Evolutionary conservation across 2,113 vertebrate species (phyloP).

Genomic region (Coryphaenoides rupestris): DNA sequence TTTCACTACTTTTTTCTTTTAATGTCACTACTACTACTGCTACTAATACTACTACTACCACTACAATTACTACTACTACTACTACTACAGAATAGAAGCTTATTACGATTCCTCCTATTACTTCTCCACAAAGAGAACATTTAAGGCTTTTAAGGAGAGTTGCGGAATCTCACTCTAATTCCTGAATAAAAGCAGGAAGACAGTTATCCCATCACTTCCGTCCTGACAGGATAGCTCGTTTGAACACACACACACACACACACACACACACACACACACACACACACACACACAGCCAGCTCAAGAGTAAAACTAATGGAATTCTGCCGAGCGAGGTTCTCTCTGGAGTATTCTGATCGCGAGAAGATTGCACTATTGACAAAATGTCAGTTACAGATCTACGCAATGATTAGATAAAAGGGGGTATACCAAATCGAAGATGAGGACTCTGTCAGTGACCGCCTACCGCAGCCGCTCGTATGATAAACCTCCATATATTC

Average conservation of each 20-base stretch:
- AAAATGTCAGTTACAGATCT: slow-evolving; percentile 83
- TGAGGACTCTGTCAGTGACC: slow-evolving; percentile 78
- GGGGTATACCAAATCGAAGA: slow-evolving; percentile 78
- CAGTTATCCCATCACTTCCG: slow-evolving; percentile 25
- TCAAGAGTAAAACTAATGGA: slow-evolving; percentile 84
- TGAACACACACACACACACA: too few species aligned
- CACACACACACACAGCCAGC: slow-evolving; percentile 67
- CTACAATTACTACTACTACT: too few species aligned
- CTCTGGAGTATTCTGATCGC: slow-evolving; percentile 88
- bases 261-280: too few species aligned
- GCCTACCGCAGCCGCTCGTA: slow-evolving; percentile 55
- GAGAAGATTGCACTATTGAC: slow-evolving; percentile 94
- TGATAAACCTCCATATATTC: slow-evolving; percentile 34
- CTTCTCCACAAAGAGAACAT: too few species aligned
- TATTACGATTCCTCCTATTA: too few species aligned
- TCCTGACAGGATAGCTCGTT: too few species aligned
- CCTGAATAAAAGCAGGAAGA: slow-evolving; percentile 23
- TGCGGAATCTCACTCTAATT: slow-evolving; percentile 22
- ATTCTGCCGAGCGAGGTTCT: slow-evolving; percentile 79
- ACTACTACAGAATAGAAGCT: too few species aligned
- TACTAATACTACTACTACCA: too few species aligned
- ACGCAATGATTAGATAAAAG: slow-evolving; percentile 89
- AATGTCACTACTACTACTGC: too few species aligned
- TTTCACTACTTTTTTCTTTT: too few species aligned
- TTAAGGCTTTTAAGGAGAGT: slow-evolving; percentile 14